Evolutionary conservation across 2,113 vertebrate genomes (phyloP), one percentile per base, ranked within the genome.

Genomic region (Galeopterus variegatus): DNA sequence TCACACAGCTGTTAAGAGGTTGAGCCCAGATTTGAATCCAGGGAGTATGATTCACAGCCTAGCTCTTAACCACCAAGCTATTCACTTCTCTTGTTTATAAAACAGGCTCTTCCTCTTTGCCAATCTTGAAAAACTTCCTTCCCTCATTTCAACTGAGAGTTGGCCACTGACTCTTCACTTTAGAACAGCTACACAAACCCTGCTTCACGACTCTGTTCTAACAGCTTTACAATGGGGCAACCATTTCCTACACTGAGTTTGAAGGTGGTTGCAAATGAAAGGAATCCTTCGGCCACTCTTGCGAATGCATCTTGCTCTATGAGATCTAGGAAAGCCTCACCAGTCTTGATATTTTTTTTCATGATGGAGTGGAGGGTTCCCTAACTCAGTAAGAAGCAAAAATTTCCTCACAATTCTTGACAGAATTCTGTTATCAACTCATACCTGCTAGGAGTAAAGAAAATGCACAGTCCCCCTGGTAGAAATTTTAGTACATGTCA

Each of bases 391-490:
- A 45, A 90, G 76, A 67, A 80, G 56, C 62, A 83, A 80, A 77
- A 50, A 52, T 72, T 69, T 72, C 50, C 73, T 88, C 64, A 45
- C 8, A 50, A 12, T 69, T 95, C 73, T 92, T 85, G 85, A 94
- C 28, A 70, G 75, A 85, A 60, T 90, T 94, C 48, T 85, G 85
- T 91, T 93, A 95, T 94, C 62, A 95, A 62, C 88, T 76, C 56
- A 50, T 24, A 70, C 19, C 48, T 89, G 56, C 64, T 85, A 86
- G 65, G 58, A 92, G 48, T 83, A 70, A 93, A 41, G 60, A 94
- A 95, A 96, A 94, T 19, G 21, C 54, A 82, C 54, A 33, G 26
- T 31, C 31, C 17, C 56, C 56, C 4, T 15, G 24, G 75, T 86
- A 69, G 94, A 94, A 90, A 85, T 81, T 90, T 83, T 36, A 88